Evolutionary conservation across 2,797 vertebrate genomes (phyloP).

Genomic region (Champsocephalus gunnari): DNA sequence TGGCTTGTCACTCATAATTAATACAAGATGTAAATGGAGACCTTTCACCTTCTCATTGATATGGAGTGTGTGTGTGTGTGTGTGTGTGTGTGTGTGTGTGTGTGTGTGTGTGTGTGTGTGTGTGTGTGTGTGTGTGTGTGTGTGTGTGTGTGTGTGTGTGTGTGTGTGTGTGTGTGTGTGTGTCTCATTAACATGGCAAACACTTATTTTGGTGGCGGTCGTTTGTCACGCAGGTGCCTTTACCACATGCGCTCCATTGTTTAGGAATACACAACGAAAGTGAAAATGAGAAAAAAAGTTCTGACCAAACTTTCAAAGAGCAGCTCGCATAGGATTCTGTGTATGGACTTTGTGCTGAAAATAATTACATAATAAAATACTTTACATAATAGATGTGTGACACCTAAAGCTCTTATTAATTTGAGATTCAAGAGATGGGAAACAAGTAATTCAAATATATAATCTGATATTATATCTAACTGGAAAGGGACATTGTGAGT

Average conservation of each 20-base stretch:
- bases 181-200: conserved; percentile 81
- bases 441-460: not conserved
- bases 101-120: conserved; percentile 29
- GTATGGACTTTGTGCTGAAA: conserved; percentile 3
- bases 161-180: conserved; percentile 67
- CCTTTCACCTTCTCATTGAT: conserved; percentile 88
- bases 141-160: conserved; percentile 42
- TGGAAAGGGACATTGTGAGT: not conserved
- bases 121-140: conserved; percentile 57
- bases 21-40: conserved; percentile 89
- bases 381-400: conserved; percentile 2
- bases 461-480: no score
- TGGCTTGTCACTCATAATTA: conserved; percentile 88
- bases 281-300: conserved; percentile 32
- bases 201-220: conserved; percentile 75
- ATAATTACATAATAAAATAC: not conserved
- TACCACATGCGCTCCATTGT: conserved; percentile 37
- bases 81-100: conserved; percentile 37
- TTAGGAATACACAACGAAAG: conserved; percentile 55
- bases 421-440: not conserved
- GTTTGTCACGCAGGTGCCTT: conserved; percentile 77
- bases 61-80: conserved; percentile 79
- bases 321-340: not conserved
- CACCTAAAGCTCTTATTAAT: not conserved
- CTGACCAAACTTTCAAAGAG: conserved; percentile 10